Conservation (phyloP, 2,113 vertebrate genomes). For the Chloropsis cyanopogon region DNA sequence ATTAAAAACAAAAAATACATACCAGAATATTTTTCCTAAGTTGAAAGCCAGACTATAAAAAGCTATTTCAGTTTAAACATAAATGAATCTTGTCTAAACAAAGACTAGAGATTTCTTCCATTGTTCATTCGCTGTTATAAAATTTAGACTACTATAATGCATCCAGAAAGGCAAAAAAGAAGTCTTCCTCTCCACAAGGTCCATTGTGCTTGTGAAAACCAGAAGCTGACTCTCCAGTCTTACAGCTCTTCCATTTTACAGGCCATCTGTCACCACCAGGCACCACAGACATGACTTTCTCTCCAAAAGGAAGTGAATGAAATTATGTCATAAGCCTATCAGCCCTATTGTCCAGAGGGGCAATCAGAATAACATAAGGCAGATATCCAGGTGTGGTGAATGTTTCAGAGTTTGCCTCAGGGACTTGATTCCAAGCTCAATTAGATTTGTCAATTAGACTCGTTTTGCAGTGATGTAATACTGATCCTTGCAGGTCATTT, state of each 20-base stretch:
- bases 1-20: not conserved
- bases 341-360: not conserved
- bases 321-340: slow-evolving; percentile 28
- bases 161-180: not conserved
- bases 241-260: slow-evolving; percentile 11
- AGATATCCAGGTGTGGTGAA: slow-evolving; percentile 54
- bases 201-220: not conserved
- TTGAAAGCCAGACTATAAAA: not conserved
- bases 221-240: not conserved
- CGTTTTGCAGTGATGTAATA: slow-evolving; percentile 27
- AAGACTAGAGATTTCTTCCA: not conserved
- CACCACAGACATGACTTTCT: not conserved
- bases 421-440: slow-evolving; percentile 11
- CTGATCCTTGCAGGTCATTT: not conserved
- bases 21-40: not conserved
- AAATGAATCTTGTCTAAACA: not conserved
- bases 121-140: not conserved
- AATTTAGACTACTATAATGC: not conserved
- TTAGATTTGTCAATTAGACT: slow-evolving; percentile 36
- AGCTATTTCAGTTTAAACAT: not conserved
- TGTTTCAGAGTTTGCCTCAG: not conserved
- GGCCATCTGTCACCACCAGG: not conserved
- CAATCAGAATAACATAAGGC: slow-evolving; percentile 35
- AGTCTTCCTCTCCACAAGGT: not conserved
- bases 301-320: not conserved